A percentile compares a stretch with the other conserved stretches of the same genome.
Conservation (phyloP, 2,797 vertebrate genomes). For the Danio albolineatus region DNA sequence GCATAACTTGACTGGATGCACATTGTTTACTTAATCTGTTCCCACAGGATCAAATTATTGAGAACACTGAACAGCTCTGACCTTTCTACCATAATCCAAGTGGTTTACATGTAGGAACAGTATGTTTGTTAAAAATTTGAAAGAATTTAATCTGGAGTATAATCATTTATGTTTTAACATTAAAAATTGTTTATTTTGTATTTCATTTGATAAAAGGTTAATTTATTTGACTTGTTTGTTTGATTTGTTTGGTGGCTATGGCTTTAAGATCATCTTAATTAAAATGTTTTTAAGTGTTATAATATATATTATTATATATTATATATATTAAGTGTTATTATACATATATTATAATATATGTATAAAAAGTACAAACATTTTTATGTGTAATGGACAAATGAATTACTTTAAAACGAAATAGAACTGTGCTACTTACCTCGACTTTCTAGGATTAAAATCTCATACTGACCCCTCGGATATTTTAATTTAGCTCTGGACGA, state of each 20-base stretch:
- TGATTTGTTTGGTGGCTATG: not conserved
- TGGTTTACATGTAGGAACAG: not conserved
- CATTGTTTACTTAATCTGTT: not conserved
- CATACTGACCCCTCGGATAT: not conserved
- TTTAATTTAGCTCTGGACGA: not conserved
- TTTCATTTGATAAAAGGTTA: too few relatives aligned
- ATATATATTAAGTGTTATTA: too few relatives aligned
- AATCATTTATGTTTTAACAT: not conserved
- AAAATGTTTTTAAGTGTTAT: not conserved
- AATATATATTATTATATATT: too few relatives aligned
- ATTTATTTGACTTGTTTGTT: not conserved
- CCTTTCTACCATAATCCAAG: not conserved
- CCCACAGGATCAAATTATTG: slow-evolving; percentile 11
- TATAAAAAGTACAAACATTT: not conserved
- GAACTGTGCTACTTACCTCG: too few relatives aligned
- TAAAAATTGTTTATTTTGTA: not conserved
- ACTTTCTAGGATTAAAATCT: not conserved
- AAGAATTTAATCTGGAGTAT: not conserved
- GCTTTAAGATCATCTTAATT: not conserved
- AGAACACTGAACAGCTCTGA: not conserved
- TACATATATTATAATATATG: too few relatives aligned
- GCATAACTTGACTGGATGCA: slow-evolving; percentile 7
- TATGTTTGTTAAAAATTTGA: not conserved
- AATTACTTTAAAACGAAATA: too few relatives aligned
- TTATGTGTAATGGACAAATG: too few relatives aligned